These are phyloP conservation scores for Machimus atricapillus DNA, from an alignment of 2,888 invertebrate genomes.

Conservation along the genomic window DNA sequence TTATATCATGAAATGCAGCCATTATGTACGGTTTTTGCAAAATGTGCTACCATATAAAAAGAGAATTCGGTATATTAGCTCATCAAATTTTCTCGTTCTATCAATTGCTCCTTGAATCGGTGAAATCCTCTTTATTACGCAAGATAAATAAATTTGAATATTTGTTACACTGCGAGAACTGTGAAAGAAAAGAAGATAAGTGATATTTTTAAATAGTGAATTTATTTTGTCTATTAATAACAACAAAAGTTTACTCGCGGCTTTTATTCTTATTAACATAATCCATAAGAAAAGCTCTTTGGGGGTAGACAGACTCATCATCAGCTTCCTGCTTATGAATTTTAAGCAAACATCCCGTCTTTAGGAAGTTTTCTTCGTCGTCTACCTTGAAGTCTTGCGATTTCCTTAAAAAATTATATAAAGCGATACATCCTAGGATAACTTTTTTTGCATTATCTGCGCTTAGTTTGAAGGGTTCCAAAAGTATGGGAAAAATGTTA, in stretches of 20 bases:
- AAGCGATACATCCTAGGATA: slow-evolving; percentile 57
- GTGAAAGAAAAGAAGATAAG: not conserved
- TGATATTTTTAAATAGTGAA: slow-evolving; percentile 16
- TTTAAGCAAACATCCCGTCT: slow-evolving; percentile 5
- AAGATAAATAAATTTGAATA: not conserved
- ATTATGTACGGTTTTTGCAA: too few species aligned
- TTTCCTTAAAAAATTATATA: slow-evolving; percentile 59
- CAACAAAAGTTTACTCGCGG: slow-evolving; percentile 9
- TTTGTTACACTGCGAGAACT: not conserved
- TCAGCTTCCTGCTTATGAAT: slow-evolving; percentile 9
- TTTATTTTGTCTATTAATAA: slow-evolving; percentile 15
- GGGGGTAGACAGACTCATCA: slow-evolving; percentile 16
- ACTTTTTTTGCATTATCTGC: slow-evolving; percentile 57
- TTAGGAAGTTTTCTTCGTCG: slow-evolving; percentile 9
- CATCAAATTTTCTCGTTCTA: too few species aligned
- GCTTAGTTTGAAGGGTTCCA: slow-evolving; percentile 56
- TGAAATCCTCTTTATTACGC: not conserved
- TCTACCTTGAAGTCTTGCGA: slow-evolving; percentile 43
- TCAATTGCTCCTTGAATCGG: too few species aligned
- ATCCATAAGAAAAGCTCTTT: slow-evolving; percentile 32
- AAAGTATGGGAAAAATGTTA: slow-evolving; percentile 58
- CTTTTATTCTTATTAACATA: slow-evolving; percentile 12
- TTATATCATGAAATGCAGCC: too few species aligned
- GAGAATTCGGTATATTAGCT: not conserved
- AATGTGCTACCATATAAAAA: not conserved